These are phyloP conservation scores for Mythimna ferrago DNA, from an alignment of 2,888 invertebrate genomes.

Conservation along the genomic window DNA sequence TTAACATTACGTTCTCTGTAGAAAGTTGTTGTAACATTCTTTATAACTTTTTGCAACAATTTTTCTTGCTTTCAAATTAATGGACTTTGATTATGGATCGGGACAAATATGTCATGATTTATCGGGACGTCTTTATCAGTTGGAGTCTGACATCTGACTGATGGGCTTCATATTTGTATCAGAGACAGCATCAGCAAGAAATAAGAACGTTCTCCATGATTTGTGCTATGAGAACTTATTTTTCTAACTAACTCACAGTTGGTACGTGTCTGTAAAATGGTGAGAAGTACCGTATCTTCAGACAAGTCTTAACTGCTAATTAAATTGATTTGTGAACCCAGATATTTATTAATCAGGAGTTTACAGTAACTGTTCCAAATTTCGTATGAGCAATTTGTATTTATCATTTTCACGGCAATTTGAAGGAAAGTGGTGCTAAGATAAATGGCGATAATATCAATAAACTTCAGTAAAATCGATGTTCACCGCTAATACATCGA, in stretches of 20 bases:
- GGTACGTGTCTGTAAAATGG: slow-evolving; percentile 12
- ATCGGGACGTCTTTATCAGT: slow-evolving; percentile 61
- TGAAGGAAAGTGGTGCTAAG: slow-evolving; percentile 22
- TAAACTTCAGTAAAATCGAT: slow-evolving; percentile 33
- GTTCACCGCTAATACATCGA: slow-evolving; percentile 41
- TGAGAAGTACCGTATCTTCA: slow-evolving; percentile 32
- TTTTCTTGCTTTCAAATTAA: slow-evolving; percentile 41
- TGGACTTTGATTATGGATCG: slow-evolving; percentile 51
- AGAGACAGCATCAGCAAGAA: slow-evolving; percentile 39
- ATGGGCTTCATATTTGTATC: slow-evolving; percentile 48
- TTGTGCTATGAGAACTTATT: slow-evolving; percentile 56
- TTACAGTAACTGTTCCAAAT: slow-evolving; percentile 8
- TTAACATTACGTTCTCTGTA: slow-evolving; percentile 10
- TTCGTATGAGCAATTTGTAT: background rate
- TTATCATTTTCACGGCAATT: slow-evolving; percentile 23
- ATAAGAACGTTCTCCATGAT: slow-evolving; percentile 41
- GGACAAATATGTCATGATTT: slow-evolving; percentile 63
- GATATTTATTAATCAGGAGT: background rate
- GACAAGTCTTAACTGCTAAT: slow-evolving; percentile 36
- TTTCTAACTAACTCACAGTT: slow-evolving; percentile 51
- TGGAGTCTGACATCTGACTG: slow-evolving; percentile 58
- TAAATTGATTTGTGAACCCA: slow-evolving; percentile 15
- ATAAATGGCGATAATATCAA: slow-evolving; percentile 46
- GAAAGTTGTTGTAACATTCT: slow-evolving; percentile 37
- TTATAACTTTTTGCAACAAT: slow-evolving; percentile 32